Conservation (phyloP, 1,140 invertebrate genomes). For the Leptopilina clavipes region DNA sequence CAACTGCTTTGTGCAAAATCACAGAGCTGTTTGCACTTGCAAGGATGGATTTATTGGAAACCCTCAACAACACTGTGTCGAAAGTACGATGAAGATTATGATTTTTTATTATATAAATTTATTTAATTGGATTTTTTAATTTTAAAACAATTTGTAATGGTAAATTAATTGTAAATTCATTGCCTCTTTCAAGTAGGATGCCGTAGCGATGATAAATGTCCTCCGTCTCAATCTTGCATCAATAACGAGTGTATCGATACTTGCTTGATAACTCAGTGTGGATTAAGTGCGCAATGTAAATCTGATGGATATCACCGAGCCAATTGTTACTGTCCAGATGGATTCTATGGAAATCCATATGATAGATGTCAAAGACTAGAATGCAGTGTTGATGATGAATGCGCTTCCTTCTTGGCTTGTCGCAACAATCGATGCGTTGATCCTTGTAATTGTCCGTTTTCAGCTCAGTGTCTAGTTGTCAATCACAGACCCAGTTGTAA, state of each 20-base stretch:
- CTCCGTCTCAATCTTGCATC: conserved; percentile 87
- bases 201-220: conserved; percentile 88
- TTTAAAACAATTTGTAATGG: not conserved
- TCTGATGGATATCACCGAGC: conserved; percentile 82
- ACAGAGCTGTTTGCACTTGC: conserved; percentile 89
- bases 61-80: conserved; percentile 85
- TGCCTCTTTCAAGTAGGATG: conserved; percentile 83
- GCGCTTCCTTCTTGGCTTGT: conserved; percentile 84
- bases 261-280: conserved; percentile 87
- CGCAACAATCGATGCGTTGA: conserved; percentile 83
- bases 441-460: conserved; percentile 84
- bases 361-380: conserved; percentile 85
- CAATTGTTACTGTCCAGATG: conserved; percentile 86
- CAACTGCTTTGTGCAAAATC: conserved; percentile 86
- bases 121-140: too few species aligned
- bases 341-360: conserved; percentile 85
- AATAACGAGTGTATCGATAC: conserved; percentile 89
- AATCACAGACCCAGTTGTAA: conserved; percentile 86
- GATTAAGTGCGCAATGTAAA: conserved; percentile 86
- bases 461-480: conserved; percentile 84
- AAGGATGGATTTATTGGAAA: conserved; percentile 89
- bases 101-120: too few species aligned
- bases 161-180: conserved; percentile 33
- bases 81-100: conserved; percentile 74
- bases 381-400: conserved; percentile 84